Percentiles rank a stretch among this genome's conserved stretches.
Evolutionary conservation across 1,140 invertebrate genomes (phyloP).

Genomic region (Rhagoletis pomonella): DNA sequence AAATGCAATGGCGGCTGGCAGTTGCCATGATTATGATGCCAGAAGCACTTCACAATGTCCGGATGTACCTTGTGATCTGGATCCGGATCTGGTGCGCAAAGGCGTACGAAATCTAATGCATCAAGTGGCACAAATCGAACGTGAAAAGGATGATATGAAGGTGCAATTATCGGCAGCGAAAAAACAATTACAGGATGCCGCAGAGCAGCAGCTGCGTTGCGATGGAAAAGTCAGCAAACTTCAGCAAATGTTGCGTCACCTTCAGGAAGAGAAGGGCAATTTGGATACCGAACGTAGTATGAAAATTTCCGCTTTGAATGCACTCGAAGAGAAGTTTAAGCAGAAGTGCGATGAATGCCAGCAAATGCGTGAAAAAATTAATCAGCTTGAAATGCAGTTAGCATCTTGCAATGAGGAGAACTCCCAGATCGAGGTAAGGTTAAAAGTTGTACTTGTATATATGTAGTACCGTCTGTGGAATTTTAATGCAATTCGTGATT

Average conservation of each 20-base stretch:
- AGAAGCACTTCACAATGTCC: conserved; percentile 71
- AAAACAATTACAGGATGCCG: conserved; percentile 83
- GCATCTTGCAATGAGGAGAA: conserved; percentile 85
- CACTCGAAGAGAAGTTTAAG: conserved; percentile 81
- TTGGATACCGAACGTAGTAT: conserved; percentile 83
- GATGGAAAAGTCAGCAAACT: conserved; percentile 82
- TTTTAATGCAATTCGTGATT: too few relatives aligned
- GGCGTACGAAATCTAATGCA: conserved; percentile 91
- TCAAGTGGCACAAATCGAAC: conserved; percentile 90
- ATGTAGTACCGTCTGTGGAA: too few relatives aligned
- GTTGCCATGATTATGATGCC: conserved; percentile 67
- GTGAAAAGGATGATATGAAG: conserved; percentile 89
- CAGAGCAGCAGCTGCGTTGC: conserved; percentile 81
- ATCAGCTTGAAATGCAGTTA: conserved; percentile 83
- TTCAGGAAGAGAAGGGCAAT: conserved; percentile 86
- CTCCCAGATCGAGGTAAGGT: conserved; percentile 81
- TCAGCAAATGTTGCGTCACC: conserved; percentile 77
- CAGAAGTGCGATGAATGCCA: conserved; percentile 87
- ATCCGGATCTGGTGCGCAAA: conserved; percentile 90
- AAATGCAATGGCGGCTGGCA: conserved; percentile 59
- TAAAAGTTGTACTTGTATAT: too few relatives aligned
- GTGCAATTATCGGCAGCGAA: conserved; percentile 80
- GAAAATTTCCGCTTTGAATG: conserved; percentile 81
- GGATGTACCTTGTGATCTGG: conserved; percentile 81
- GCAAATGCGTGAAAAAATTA: conserved; percentile 85